A percentile compares a stretch with the other conserved stretches of the same genome.
These are phyloP conservation scores for Drosophila pectinifera DNA, from an alignment of 1,140 invertebrate species.

Conservation along the genomic window DNA sequence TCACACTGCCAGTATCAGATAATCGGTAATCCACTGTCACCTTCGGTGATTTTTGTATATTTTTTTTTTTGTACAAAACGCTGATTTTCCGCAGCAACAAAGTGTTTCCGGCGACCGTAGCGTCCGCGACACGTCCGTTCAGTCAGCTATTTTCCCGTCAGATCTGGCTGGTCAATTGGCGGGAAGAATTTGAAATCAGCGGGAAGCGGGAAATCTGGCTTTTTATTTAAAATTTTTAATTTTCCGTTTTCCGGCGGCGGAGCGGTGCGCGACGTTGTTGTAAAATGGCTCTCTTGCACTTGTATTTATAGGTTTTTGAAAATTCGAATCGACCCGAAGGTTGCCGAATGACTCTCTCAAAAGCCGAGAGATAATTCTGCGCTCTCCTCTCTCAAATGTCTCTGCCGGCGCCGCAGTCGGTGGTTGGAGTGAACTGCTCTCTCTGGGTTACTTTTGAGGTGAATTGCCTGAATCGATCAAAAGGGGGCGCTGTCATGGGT, in stretches of 20 bases:
- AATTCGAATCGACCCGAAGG: too few relatives aligned
- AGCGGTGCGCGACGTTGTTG: too few relatives aligned
- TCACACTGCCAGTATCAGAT: constrained; percentile 6
- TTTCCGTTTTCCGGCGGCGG: background rate
- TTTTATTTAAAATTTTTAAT: background rate
- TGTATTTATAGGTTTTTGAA: too few relatives aligned
- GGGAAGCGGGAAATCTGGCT: background rate
- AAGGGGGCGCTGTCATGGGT: too few relatives aligned
- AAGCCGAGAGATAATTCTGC: too few relatives aligned
- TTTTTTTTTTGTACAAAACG: constrained; percentile 3
- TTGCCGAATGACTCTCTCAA: too few relatives aligned
- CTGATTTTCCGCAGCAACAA: constrained; percentile 7
- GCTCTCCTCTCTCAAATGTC: too few relatives aligned
- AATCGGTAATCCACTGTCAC: constrained; percentile 8
- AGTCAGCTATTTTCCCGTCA: background rate
- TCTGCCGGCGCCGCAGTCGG: too few relatives aligned
- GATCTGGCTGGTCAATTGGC: background rate
- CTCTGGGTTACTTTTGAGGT: too few relatives aligned
- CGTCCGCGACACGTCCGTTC: constrained; percentile 2
- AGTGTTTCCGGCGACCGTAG: constrained; percentile 1
- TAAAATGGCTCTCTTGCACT: too few relatives aligned
- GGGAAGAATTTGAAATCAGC: background rate
- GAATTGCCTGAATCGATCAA: too few relatives aligned
- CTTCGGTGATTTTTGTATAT: background rate
- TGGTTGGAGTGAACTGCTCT: too few relatives aligned